Evolutionary conservation across 2,113 vertebrate species (phyloP).

Genomic region (Cebidichthys violaceus): DNA sequence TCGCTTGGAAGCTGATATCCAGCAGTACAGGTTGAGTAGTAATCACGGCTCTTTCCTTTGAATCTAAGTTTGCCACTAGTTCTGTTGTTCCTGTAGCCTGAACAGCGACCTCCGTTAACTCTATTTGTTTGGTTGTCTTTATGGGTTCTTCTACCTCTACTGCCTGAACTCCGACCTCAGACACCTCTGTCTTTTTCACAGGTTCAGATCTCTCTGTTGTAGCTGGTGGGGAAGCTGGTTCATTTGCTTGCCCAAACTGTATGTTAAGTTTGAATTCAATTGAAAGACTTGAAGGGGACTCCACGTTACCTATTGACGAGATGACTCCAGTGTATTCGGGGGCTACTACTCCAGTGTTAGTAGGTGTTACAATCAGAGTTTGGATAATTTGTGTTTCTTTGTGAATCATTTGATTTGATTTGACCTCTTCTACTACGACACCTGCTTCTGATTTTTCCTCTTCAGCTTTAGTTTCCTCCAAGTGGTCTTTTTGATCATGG

Average conservation of each 20-base stretch:
- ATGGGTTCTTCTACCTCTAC: constrained; percentile 11
- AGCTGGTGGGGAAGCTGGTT: not conserved
- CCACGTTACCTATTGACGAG: constrained; percentile 49
- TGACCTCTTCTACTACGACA: constrained; percentile 8
- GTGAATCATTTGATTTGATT: not conserved
- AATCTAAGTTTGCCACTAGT: not conserved
- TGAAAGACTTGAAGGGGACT: constrained; percentile 61
- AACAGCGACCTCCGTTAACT: not conserved
- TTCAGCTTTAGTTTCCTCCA: constrained; percentile 36
- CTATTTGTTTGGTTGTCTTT: constrained; percentile 10
- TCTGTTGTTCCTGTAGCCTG: constrained; percentile 42
- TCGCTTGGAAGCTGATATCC: constrained; percentile 13
- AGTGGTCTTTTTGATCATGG: constrained; percentile 10
- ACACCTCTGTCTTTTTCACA: constrained; percentile 14
- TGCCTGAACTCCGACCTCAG: constrained; percentile 32
- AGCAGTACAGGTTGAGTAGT: constrained; percentile 5
- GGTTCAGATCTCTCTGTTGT: constrained; percentile 17
- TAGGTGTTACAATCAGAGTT: constrained; percentile 2
- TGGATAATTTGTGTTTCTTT: constrained; percentile 29
- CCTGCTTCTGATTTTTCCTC: constrained; percentile 11
- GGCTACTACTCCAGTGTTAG: constrained; percentile 19
- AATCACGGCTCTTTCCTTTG: constrained; percentile 5
- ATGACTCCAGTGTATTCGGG: constrained; percentile 58
- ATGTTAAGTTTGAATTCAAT: constrained; percentile 70
- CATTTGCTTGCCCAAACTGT: constrained; percentile 52